Evolutionary conservation across 2,113 vertebrate species (phyloP).

Genomic region (Entomyzon cyanotis): DNA sequence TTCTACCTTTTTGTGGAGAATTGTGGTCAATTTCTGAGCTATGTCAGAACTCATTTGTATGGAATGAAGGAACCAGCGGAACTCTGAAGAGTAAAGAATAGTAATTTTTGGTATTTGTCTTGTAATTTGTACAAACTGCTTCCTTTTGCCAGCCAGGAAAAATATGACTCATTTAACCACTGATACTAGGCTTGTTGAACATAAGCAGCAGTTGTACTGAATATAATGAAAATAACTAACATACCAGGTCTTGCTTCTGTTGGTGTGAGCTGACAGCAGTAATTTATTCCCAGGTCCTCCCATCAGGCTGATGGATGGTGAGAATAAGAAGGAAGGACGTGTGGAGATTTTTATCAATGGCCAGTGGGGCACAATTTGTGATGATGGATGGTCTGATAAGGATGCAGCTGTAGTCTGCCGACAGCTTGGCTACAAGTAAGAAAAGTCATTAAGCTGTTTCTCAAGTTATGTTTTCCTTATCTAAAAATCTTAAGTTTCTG

Average conservation of each 20-base stretch:
- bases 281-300: slow-evolving; percentile 80
- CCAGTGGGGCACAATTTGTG: slow-evolving; percentile 96
- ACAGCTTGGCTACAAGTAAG: slow-evolving; percentile 94
- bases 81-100: not conserved
- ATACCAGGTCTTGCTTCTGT: not conserved
- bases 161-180: not conserved
- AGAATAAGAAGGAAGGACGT: slow-evolving; percentile 91
- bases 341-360: slow-evolving; percentile 91
- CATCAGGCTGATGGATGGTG: slow-evolving; percentile 90
- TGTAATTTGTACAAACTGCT: not conserved
- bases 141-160: not conserved
- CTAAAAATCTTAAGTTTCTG: not conserved
- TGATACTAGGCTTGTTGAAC: not conserved
- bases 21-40: not conserved
- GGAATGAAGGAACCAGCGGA: not conserved
- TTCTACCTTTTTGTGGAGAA: not conserved
- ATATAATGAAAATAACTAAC: not conserved
- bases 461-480: not conserved
- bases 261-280: slow-evolving; percentile 25
- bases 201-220: not conserved
- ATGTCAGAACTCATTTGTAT: not conserved
- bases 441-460: not conserved
- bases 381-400: slow-evolving; percentile 94
- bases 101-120: not conserved
- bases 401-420: slow-evolving; percentile 92